phyloP scores from a whole-genome alignment of 2,888 invertebrate genomes.

The Zhengitettix transpicula region DNA sequence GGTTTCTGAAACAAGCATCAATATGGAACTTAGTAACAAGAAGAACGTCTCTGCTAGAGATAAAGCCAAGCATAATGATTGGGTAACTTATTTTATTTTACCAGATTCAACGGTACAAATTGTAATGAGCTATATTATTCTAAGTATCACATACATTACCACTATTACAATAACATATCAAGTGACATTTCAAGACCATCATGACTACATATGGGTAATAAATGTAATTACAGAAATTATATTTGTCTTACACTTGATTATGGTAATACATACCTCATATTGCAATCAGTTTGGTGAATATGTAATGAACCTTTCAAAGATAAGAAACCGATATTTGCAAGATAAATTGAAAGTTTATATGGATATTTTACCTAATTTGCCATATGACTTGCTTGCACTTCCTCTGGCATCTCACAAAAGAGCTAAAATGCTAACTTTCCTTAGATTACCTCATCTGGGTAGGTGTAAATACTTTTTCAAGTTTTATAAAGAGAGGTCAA shows the following conservation, averaged over 20 bases:
- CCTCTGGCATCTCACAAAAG: not conserved
- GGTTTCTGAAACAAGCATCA: too few relatives aligned
- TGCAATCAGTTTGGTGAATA: constrained; percentile 35
- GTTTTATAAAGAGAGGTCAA: constrained; percentile 27
- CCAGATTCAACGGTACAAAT: constrained; percentile 8
- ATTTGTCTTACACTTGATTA: constrained; percentile 29
- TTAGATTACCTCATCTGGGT: constrained; percentile 29
- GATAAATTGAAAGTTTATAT: not conserved
- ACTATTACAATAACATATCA: constrained; percentile 31
- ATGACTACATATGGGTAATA: not conserved
- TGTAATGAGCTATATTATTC: constrained; percentile 18
- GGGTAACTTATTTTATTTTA: constrained; percentile 1
- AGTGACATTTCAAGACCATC: constrained; percentile 28
- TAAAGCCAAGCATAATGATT: not conserved
- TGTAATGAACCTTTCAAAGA: constrained; percentile 20
- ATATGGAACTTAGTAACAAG: too few relatives aligned
- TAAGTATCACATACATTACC: constrained; percentile 28
- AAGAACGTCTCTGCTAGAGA: too few relatives aligned
- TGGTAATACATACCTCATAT: constrained; percentile 32
- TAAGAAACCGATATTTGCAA: not conserved
- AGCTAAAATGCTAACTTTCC: constrained; percentile 16
- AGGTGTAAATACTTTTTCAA: constrained; percentile 31
- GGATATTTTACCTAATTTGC: not conserved
- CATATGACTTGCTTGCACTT: not conserved
- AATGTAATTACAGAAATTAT: constrained; percentile 22